A percentile compares a stretch with the other conserved stretches of the same genome.
These are phyloP conservation scores for Phalanger gymnotis DNA, from an alignment of 2,797 vertebrate genomes.

Conservation along the genomic window DNA sequence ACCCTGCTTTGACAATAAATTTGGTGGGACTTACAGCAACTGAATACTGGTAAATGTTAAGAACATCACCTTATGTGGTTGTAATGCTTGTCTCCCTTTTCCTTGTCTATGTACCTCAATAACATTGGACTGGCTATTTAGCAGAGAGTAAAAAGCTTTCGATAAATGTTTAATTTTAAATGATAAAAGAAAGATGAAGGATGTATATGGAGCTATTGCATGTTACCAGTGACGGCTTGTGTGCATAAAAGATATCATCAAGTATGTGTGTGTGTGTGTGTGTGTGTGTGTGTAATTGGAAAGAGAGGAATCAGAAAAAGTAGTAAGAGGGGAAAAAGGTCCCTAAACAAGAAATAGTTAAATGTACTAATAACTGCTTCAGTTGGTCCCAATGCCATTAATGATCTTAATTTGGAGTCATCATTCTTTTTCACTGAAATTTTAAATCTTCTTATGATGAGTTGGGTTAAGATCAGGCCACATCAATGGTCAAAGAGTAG, in stretches of 20 bases:
- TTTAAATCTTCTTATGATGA: background rate
- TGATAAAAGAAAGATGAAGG: background rate
- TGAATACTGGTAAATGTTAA: background rate
- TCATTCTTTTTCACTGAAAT: background rate
- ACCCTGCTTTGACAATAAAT: slow-evolving; percentile 27
- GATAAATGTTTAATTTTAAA: background rate
- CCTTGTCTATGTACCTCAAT: background rate
- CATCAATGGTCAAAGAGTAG: background rate
- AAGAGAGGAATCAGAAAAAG: background rate
- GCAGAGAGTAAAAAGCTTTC: background rate
- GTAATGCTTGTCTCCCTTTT: background rate
- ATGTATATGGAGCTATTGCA: background rate
- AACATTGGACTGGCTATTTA: background rate
- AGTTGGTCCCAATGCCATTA: background rate
- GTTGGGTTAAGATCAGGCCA: background rate
- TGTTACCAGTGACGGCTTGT: background rate
- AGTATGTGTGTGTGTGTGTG: too few species aligned
- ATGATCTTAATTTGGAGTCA: background rate
- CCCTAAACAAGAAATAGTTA: background rate
- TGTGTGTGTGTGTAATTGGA: background rate
- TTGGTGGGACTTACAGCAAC: background rate
- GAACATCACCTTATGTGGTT: background rate
- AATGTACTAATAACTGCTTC: background rate
- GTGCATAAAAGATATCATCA: background rate
- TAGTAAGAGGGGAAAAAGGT: background rate